phyloP scores from a whole-genome alignment of 2,113 vertebrate genomes.

The Willisornis vidua region DNA sequence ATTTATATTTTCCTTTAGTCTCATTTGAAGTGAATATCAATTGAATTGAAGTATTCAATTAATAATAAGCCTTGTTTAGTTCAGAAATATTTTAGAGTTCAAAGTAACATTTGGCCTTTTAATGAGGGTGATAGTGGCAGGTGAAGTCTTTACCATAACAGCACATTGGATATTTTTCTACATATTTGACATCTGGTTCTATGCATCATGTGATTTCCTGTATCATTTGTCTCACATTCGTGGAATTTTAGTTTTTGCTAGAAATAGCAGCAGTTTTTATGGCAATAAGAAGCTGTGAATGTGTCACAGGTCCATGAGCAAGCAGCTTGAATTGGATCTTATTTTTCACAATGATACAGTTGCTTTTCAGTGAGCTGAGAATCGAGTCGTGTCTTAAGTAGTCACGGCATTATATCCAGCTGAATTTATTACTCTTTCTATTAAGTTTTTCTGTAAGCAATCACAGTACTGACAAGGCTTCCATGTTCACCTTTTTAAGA shows the following conservation, averaged over 20 bases:
- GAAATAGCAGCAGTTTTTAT: neutral
- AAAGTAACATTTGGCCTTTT: neutral
- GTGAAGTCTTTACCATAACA: neutral
- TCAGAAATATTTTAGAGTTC: neutral
- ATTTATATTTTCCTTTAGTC: neutral
- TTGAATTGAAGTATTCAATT: neutral
- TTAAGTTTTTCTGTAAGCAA: conserved; percentile 46
- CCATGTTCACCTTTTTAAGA: conserved; percentile 58
- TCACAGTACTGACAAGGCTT: conserved; percentile 56
- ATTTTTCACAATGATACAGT: neutral
- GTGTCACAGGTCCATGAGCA: neutral
- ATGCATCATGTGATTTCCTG: neutral
- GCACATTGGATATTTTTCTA: neutral
- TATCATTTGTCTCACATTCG: neutral
- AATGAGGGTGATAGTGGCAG: neutral
- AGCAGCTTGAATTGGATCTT: conserved; percentile 7
- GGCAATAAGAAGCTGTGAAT: neutral
- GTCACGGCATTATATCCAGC: conserved; percentile 59
- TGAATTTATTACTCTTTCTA: conserved; percentile 61
- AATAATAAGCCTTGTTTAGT: neutral
- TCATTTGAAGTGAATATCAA: neutral
- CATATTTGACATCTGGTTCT: neutral
- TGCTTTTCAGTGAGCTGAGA: conserved; percentile 31
- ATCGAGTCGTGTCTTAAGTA: conserved; percentile 37
- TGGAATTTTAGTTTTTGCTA: neutral